These are phyloP conservation scores for Gadopsis marmoratus DNA, from an alignment of 2,797 vertebrate genomes.

Conservation along the genomic window DNA sequence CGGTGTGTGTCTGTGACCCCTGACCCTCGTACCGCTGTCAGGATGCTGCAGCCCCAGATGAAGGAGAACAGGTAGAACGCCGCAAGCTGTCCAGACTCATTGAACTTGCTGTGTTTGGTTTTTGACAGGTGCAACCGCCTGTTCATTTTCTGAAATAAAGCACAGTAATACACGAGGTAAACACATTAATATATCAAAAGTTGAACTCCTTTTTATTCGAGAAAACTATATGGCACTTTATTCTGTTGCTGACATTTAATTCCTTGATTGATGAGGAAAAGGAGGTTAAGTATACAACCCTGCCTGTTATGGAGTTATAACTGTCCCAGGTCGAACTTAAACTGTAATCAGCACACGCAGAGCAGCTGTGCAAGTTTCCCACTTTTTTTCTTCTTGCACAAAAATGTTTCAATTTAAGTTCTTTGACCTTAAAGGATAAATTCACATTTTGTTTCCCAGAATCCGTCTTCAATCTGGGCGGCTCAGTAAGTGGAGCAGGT, in stretches of 20 bases:
- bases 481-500: neutral
- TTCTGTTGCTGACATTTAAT: neutral
- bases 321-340: neutral
- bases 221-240: neutral
- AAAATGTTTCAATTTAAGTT: neutral
- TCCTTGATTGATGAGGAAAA: neutral
- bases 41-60: slow-evolving; percentile 90
- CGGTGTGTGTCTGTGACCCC: slow-evolving; percentile 7
- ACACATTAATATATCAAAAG: neutral
- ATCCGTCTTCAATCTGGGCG: neutral
- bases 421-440: neutral
- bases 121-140: slow-evolving; percentile 88
- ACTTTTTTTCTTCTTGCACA: neutral
- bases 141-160: slow-evolving; percentile 88
- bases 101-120: slow-evolving; percentile 92
- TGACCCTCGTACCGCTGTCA: slow-evolving; percentile 84
- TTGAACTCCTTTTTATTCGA: neutral
- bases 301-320: neutral
- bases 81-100: slow-evolving; percentile 90
- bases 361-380: neutral
- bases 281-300: neutral
- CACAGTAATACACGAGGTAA: slow-evolving; percentile 10
- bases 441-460: neutral
- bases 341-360: neutral
- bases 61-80: slow-evolving; percentile 90